Evolutionary conservation across 2,888 invertebrate species (phyloP).

Genomic region (Lamellibrachia satsuma): DNA sequence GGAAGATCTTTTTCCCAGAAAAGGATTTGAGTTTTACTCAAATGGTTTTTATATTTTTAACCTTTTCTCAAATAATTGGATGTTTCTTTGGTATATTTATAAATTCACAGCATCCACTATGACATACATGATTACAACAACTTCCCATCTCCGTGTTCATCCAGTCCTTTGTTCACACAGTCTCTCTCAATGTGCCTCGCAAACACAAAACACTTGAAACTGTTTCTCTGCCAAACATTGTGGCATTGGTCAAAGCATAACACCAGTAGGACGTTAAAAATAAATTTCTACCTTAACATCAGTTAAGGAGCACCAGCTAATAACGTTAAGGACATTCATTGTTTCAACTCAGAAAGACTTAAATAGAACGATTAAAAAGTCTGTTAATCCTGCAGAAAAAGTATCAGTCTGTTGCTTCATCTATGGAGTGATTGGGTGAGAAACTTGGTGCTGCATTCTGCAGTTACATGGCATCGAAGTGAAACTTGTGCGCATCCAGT

Average conservation of each 20-base stretch:
- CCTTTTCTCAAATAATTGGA: background rate
- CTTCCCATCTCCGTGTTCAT: background rate
- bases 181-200: background rate
- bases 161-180: too few species aligned
- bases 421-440: background rate
- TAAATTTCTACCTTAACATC: background rate
- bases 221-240: background rate
- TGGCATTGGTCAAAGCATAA: background rate
- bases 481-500: slow-evolving; percentile 83
- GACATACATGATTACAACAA: background rate
- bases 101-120: background rate
- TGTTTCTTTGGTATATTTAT: too few species aligned
- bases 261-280: background rate
- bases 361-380: background rate
- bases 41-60: background rate
- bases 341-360: background rate
- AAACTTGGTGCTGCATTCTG: background rate
- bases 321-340: background rate
- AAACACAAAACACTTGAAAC: background rate
- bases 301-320: background rate
- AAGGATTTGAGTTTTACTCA: too few species aligned
- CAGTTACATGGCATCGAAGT: slow-evolving; percentile 83
- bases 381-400: background rate
- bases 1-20: too few species aligned
- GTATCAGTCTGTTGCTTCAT: background rate